These are phyloP conservation scores for Catocala nupta DNA, from an alignment of 2,888 invertebrate genomes.

Conservation along the genomic window DNA sequence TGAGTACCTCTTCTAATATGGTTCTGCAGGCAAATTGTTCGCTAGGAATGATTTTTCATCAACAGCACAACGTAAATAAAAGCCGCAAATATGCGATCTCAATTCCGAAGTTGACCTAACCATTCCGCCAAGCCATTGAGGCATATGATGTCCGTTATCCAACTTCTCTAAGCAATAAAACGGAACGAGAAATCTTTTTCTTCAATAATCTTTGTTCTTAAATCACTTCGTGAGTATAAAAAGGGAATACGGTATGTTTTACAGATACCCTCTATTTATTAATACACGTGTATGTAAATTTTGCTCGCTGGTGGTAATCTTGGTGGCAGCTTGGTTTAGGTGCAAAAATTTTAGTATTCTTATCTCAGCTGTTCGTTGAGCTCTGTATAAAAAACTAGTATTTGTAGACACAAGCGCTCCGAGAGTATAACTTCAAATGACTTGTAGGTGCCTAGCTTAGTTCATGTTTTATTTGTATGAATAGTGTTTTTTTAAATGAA, in stretches of 20 bases:
- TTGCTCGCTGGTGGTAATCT: conserved; percentile 10
- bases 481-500: not conserved
- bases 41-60: no score
- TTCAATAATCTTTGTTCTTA: no score
- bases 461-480: not conserved
- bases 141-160: no score
- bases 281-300: conserved; percentile 16
- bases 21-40: no score
- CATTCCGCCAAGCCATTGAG: no score
- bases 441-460: conserved; percentile 11
- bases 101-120: no score
- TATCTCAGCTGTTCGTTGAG: conserved; percentile 53
- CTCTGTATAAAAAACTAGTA: conserved; percentile 47
- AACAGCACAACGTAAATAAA: no score
- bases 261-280: conserved; percentile 15
- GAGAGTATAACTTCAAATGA: conserved; percentile 43
- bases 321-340: not conserved
- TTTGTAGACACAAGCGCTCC: conserved; percentile 35
- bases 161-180: no score
- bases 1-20: no score
- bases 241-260: not conserved
- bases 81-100: no score
- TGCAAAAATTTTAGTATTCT: conserved; percentile 33
- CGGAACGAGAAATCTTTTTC: no score
- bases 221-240: no score